Percentiles rank a stretch among this genome's conserved stretches.
Conservation (phyloP, 2,888 invertebrate genomes). For the Sesamia inferens region DNA sequence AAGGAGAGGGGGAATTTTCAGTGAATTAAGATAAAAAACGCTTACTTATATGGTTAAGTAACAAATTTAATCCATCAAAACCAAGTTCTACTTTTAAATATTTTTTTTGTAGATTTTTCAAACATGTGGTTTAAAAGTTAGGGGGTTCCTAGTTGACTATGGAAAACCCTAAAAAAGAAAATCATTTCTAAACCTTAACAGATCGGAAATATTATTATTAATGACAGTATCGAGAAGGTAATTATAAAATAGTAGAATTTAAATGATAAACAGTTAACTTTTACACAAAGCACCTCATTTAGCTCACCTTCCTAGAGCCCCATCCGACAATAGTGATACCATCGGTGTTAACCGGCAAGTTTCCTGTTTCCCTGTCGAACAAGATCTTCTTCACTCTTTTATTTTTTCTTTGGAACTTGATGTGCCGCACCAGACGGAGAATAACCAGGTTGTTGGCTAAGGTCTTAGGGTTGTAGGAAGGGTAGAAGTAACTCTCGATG, state of each 20-base stretch:
- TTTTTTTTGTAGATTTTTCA: no score
- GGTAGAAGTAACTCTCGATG: conserved; percentile 66
- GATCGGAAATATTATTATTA: background rate
- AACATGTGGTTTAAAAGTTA: no score
- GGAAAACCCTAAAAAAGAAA: background rate
- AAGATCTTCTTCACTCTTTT: conserved; percentile 64
- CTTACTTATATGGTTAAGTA: no score
- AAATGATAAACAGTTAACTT: background rate
- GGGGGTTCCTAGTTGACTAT: no score
- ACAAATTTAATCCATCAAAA: no score
- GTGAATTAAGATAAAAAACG: no score
- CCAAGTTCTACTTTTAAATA: no score
- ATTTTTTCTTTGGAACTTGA: conserved; percentile 42
- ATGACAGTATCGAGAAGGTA: background rate
- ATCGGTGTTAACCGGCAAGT: conserved; percentile 31
- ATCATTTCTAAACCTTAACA: background rate
- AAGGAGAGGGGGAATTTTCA: no score
- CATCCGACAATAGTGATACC: conserved; percentile 71
- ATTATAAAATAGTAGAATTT: background rate
- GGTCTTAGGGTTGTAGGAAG: conserved; percentile 64
- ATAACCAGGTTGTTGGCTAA: conserved; percentile 72
- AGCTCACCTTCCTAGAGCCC: conserved; percentile 70
- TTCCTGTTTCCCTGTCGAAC: conserved; percentile 48
- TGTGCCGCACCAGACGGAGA: conserved; percentile 56
- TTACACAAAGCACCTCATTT: background rate